Conservation (phyloP, 1,140 invertebrate species). For the Drosophila carrolli region DNA sequence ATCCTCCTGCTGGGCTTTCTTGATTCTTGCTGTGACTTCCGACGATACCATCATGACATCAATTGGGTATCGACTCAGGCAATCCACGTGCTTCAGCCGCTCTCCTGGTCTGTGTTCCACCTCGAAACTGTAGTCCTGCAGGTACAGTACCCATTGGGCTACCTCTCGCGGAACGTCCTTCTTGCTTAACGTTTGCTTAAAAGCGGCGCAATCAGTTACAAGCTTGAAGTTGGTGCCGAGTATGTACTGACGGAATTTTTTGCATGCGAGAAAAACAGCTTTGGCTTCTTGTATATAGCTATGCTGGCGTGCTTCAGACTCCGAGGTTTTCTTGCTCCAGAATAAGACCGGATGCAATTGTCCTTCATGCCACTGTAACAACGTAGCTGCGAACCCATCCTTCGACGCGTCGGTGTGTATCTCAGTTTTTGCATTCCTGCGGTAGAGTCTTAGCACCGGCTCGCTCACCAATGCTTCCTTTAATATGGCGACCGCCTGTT, state of each 20-base stretch:
- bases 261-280: background rate
- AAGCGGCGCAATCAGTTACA: background rate
- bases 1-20: background rate
- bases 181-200: background rate
- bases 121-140: background rate
- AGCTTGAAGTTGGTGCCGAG: too few species aligned
- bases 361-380: too few species aligned
- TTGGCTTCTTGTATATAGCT: background rate
- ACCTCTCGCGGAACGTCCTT: background rate
- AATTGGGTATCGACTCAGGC: too few species aligned
- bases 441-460: background rate
- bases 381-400: background rate
- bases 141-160: background rate
- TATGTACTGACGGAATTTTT: conserved; percentile 1
- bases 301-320: background rate
- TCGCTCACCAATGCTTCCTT: background rate
- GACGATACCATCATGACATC: too few species aligned
- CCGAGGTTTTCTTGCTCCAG: background rate
- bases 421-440: background rate
- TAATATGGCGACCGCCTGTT: too few species aligned
- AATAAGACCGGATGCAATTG: background rate
- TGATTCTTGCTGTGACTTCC: background rate
- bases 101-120: background rate
- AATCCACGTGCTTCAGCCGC: too few species aligned
- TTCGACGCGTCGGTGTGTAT: background rate